Conservation (phyloP, 2,113 vertebrate genomes). For the Megaleporinus macrocephalus region DNA sequence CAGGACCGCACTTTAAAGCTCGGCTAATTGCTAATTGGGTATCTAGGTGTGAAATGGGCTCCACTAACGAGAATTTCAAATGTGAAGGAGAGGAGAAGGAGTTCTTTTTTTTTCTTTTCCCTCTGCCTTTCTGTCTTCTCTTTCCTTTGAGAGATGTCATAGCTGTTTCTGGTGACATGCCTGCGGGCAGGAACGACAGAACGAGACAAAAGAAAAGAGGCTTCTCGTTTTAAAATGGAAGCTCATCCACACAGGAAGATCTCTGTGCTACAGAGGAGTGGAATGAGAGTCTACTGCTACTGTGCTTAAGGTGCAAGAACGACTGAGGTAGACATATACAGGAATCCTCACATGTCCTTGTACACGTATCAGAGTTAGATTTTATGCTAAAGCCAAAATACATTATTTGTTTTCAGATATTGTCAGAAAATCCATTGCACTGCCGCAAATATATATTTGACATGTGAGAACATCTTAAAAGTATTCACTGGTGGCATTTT, state of each 20-base stretch:
- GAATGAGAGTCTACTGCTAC: constrained; percentile 21
- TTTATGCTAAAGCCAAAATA: too few relatives aligned
- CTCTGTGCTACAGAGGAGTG: constrained; percentile 8
- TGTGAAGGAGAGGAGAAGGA: constrained; percentile 44
- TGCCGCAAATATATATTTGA: too few relatives aligned
- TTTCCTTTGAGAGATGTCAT: constrained; percentile 61
- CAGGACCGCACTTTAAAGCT: constrained; percentile 66
- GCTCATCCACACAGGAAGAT: constrained; percentile 22
- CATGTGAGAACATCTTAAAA: too few relatives aligned
- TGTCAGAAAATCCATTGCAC: too few relatives aligned
- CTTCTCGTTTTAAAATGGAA: constrained; percentile 52
- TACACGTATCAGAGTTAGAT: too few relatives aligned
- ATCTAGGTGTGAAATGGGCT: constrained; percentile 65
- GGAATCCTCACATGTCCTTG: neutral
- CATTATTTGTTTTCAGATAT: too few relatives aligned
- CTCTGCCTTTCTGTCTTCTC: constrained; percentile 22
- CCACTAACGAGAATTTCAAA: constrained; percentile 70
- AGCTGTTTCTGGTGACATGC: constrained; percentile 58
- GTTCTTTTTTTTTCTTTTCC: constrained; percentile 26
- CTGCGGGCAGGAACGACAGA: constrained; percentile 50
- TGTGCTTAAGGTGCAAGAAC: neutral
- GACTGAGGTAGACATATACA: neutral
- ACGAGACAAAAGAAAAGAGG: constrained; percentile 50
- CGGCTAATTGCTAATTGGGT: constrained; percentile 75
- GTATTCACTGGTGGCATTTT: too few relatives aligned